A percentile compares a stretch with the other conserved stretches of the same genome.
These are phyloP conservation scores for Neotoxoptera formosana DNA, from an alignment of 1,140 invertebrate genomes.

Conservation along the genomic window DNA sequence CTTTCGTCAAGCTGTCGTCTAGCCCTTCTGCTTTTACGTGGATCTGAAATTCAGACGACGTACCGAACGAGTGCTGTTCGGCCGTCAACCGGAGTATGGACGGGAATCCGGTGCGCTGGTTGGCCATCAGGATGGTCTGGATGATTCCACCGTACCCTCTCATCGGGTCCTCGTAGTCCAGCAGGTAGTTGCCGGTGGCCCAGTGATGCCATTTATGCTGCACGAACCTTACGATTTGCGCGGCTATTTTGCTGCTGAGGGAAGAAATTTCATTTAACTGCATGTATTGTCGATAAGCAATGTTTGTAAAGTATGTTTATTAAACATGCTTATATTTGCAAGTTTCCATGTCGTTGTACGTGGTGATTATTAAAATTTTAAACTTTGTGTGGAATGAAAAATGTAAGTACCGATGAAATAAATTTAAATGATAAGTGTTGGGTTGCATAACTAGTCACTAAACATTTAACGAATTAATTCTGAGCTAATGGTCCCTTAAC, in stretches of 20 bases:
- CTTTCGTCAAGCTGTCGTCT: slow-evolving; percentile 61
- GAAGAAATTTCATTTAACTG: neutral
- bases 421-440: neutral
- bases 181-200: slow-evolving; percentile 72
- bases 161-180: slow-evolving; percentile 70
- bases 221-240: slow-evolving; percentile 69
- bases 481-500: too few relatives aligned
- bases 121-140: slow-evolving; percentile 70
- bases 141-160: slow-evolving; percentile 70
- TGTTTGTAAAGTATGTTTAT: too few relatives aligned
- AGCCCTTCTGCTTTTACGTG: slow-evolving; percentile 61
- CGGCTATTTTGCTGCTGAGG: slow-evolving; percentile 67
- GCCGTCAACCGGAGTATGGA: slow-evolving; percentile 69
- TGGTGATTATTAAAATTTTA: neutral
- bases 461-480: too few relatives aligned
- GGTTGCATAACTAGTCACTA: too few relatives aligned
- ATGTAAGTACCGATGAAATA: neutral
- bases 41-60: slow-evolving; percentile 61
- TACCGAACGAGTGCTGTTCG: slow-evolving; percentile 69
- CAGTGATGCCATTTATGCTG: slow-evolving; percentile 66
- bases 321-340: neutral
- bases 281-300: neutral
- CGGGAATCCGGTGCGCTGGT: slow-evolving; percentile 70
- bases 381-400: neutral
- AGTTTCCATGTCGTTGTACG: neutral